phyloP scores from a whole-genome alignment of 1,140 invertebrate genomes.

The Daktulosphaira vitifoliae region DNA sequence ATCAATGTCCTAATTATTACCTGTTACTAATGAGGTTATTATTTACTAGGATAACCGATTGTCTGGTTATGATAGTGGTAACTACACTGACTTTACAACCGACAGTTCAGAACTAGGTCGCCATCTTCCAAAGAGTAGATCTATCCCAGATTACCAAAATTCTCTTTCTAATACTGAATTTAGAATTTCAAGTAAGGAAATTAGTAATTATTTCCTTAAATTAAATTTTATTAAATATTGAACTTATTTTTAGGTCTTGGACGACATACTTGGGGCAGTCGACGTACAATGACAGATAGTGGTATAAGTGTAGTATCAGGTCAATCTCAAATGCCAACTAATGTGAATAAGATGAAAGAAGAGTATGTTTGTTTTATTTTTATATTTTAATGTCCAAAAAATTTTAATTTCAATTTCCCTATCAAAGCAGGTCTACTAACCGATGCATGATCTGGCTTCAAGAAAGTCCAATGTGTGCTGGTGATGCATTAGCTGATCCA shows the following conservation, averaged over 20 bases:
- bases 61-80: conserved; percentile 22
- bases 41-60: conserved; percentile 9
- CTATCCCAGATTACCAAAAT: conserved; percentile 23
- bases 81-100: conserved; percentile 25
- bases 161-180: neutral
- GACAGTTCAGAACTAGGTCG: conserved; percentile 18
- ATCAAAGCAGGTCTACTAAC: conserved; percentile 5
- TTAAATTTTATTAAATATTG: no score
- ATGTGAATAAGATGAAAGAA: conserved; percentile 46
- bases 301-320: conserved; percentile 68
- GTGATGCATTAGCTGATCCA: conserved; percentile 15
- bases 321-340: conserved; percentile 45
- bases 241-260: neutral
- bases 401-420: neutral
- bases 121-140: conserved; percentile 16
- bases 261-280: conserved; percentile 51
- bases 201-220: no score
- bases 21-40: no score
- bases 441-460: conserved; percentile 25
- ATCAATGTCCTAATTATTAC: no score
- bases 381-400: neutral
- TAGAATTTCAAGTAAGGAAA: conserved; percentile 16
- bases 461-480: conserved; percentile 26
- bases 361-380: conserved; percentile 13
- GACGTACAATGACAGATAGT: conserved; percentile 64